Base-by-base conservation (phyloP, 2,888 invertebrate species). In the Meliscaeva auricollis region DNA sequence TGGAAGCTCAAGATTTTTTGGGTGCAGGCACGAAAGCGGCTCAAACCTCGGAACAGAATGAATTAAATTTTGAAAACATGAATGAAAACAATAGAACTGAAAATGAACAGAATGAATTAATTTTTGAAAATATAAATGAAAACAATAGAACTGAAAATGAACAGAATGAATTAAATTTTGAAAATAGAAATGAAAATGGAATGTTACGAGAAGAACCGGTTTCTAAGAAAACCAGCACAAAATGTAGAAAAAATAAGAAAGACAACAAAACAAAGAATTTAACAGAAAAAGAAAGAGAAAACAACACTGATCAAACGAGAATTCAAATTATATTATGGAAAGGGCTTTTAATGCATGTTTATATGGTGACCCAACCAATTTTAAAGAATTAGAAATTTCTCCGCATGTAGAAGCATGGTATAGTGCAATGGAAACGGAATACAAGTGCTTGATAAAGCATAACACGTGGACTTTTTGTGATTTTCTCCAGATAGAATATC, bases 401-500 rank as follows among this genome's bases (percentile, higher is more conserved):
- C 35, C 20, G 0, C 20, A 64, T 46, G 64, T 48, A 5, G 30
- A 26, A 17, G 64, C 48, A 48, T 66, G 48, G 66, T 17, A 35
- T 20, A 15, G 2, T 1, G 60, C 88, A 9, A 88, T 89, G 87
- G 52, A 88, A 38, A 72, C 85, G 50, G 89, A 89, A 66, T 88
- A 87, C 3, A 20, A 9, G 9, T 48, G 48, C 9, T 30, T 69
- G 22, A 80, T 83, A 17, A 72, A 88, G 64, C 80, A 87, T 54
- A 32, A 73, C 8, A 80, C 87, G 4, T 87, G 88, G 88, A 81
- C 20, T 1, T 54, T 15, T 15, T 87, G 58, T 8, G 80, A 13
- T 56, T 87, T 41, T 52, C 74, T 3, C 13, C 20, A 20, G 41
- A 11, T n/a, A 17, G 44, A 52, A 35, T n/a, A 0, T 22, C 52